Percentiles rank a stretch among this genome's conserved stretches.
Evolutionary conservation across 2,113 vertebrate species (phyloP).

Genomic region (Bubo bubo): DNA sequence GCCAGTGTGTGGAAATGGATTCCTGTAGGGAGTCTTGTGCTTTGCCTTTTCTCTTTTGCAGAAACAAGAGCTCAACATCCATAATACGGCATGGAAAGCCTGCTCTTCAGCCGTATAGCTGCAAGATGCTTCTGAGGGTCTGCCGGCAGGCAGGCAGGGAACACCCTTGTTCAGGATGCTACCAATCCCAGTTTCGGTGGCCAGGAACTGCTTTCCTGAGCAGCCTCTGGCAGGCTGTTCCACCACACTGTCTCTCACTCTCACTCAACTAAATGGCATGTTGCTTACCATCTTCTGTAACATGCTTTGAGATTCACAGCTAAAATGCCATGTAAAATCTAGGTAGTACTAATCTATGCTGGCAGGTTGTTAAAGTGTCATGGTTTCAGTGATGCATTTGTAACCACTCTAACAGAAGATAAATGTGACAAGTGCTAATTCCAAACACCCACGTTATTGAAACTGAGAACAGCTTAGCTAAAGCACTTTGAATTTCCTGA

Average conservation of each 20-base stretch:
- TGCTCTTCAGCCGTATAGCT: fast-evolving
- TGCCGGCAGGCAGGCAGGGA: background rate
- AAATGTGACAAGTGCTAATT: slow-evolving; percentile 66
- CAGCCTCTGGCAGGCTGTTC: background rate
- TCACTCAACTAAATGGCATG: background rate
- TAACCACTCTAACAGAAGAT: slow-evolving; percentile 32
- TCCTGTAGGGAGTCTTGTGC: background rate
- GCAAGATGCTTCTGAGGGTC: background rate
- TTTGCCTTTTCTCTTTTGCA: background rate
- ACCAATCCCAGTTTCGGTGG: background rate
- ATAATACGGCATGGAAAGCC: background rate
- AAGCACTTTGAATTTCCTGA: slow-evolving; percentile 31
- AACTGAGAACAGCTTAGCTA: slow-evolving; percentile 39
- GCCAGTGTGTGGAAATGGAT: background rate
- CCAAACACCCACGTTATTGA: slow-evolving; percentile 2
- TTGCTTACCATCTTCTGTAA: background rate
- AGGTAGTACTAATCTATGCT: slow-evolving; percentile 10
- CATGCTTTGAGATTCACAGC: background rate
- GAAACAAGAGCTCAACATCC: background rate
- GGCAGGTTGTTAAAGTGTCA: slow-evolving; percentile 51
- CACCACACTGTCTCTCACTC: background rate
- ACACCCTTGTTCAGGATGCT: background rate
- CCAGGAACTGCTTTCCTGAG: background rate
- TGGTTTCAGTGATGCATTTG: slow-evolving; percentile 42
- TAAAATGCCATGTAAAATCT: slow-evolving; percentile 1